Conservation (phyloP, 2,797 vertebrate genomes). For the Enteromius anoplus region DNA sequence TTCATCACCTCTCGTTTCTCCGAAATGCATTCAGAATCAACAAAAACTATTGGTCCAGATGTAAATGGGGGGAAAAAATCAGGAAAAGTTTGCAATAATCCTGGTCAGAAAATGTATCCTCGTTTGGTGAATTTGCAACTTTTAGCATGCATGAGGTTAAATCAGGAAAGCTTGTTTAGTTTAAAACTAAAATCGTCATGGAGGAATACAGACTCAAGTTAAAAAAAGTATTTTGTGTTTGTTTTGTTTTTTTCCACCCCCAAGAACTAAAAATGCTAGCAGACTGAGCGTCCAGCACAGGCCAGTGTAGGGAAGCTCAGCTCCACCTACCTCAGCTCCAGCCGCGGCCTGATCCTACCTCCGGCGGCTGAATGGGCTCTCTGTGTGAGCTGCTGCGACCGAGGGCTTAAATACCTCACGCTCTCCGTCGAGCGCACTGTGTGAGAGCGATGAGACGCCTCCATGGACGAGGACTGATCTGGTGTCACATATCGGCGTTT, state of each 20-base stretch:
- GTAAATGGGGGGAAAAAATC: neutral
- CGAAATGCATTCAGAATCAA: neutral
- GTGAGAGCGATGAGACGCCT: neutral
- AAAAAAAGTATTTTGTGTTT: neutral
- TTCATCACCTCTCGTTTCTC: neutral
- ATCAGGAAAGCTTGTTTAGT: neutral
- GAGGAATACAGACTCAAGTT: neutral
- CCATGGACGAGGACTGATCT: neutral
- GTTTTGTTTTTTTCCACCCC: neutral
- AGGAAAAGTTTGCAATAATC: constrained; percentile 61
- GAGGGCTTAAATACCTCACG: constrained; percentile 8
- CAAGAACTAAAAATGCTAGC: neutral
- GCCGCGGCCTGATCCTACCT: constrained; percentile 43
- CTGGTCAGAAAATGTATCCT: constrained; percentile 5
- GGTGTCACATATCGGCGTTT: neutral
- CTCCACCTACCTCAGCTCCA: constrained; percentile 70
- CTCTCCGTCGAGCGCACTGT: neutral
- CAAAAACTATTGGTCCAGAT: neutral
- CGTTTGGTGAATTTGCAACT: neutral
- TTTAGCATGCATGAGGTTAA: neutral
- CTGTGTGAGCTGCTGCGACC: constrained; percentile 2
- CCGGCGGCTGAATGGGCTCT: constrained; percentile 53
- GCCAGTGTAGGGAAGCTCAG: constrained; percentile 60
- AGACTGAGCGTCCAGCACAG: constrained; percentile 36
- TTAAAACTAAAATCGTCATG: neutral